Evolutionary conservation across 2,113 vertebrate genomes (phyloP), one percentile per base, ranked within the genome.

Genomic region (Campylomormyrus numenius): DNA sequence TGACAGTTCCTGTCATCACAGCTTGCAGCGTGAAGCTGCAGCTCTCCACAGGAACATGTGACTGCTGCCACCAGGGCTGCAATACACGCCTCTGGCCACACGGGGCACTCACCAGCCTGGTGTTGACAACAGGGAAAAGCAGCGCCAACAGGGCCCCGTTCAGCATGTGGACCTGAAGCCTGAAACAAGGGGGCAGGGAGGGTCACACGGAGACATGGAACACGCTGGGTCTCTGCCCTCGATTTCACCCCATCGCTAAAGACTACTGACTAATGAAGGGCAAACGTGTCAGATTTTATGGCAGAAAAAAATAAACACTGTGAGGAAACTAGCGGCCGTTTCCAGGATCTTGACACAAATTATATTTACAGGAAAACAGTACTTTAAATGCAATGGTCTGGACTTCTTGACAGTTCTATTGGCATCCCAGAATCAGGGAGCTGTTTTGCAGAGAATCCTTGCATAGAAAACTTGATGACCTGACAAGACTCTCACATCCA

Each of bases 141-240:
- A 97, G 48, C 0, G 97, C 97, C 89, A 97, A 58, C 87, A 97
- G 96, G 3, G 97, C 96, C 15, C 97, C 97, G 90, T 97, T 97
- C 89, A 97, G 91, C 96, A 97, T 97, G 45, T 97, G 96, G 95
- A 97, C 96, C 93, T 97, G 97, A 21, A 97, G 89, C 94, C 97
- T 97, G 90, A 42, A 58, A 77, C 48, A 90, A 91, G 89, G 50
- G 90, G 77, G 45, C 88, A 8, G 11, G 42, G n/a, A 35, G 27
- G 1, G 9, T 52, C 45, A 90, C 39, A 62, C 2, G 2, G 7
- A 62, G 56, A 58, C 53, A 58, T 6, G 21, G 21, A 21, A 58
- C 24, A 62, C 24, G 24, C 56, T 8, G 15, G 56, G 21, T 9
- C 56, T 62, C 7, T n/a, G 56, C 56, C 6, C 2, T 9, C 24